phyloP scores from a whole-genome alignment of 1,140 invertebrate species.

The Drosophila hydei region DNA sequence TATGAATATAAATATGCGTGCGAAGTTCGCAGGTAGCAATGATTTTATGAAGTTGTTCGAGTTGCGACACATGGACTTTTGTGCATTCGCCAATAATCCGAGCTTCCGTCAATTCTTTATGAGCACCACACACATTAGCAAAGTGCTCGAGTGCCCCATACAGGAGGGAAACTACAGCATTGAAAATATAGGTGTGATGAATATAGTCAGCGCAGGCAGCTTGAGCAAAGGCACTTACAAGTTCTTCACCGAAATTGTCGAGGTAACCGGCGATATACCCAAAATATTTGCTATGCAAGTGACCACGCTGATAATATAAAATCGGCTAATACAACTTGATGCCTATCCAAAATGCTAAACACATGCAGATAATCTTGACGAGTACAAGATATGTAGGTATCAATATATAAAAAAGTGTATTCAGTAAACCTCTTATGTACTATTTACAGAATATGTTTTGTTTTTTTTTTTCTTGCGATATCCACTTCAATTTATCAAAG shows the following conservation, averaged over 20 bases:
- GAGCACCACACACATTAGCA: slow-evolving; percentile 30
- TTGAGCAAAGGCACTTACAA: slow-evolving; percentile 56
- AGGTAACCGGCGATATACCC: slow-evolving; percentile 54
- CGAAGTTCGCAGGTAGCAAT: neutral
- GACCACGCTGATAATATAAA: slow-evolving; percentile 16
- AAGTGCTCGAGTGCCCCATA: slow-evolving; percentile 48
- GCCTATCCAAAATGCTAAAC: neutral
- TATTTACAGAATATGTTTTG: no score
- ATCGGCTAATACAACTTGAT: neutral
- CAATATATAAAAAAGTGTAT: neutral
- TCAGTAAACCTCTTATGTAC: no score
- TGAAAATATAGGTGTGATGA: slow-evolving; percentile 25
- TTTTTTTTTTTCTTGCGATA: no score
- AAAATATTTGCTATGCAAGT: slow-evolving; percentile 69
- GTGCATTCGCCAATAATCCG: slow-evolving; percentile 38
- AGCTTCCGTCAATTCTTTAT: slow-evolving; percentile 39
- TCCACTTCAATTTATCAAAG: no score
- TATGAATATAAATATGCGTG: slow-evolving; percentile 50
- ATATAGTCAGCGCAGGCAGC: slow-evolving; percentile 41
- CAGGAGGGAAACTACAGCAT: slow-evolving; percentile 52
- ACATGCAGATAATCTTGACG: no score
- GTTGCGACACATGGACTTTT: slow-evolving; percentile 47
- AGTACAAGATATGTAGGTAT: neutral
- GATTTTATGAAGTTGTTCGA: slow-evolving; percentile 38
- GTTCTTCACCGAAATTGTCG: slow-evolving; percentile 61